These are phyloP conservation scores for Sebastes vulpes DNA, from an alignment of 2,797 vertebrate species.

Conservation along the genomic window DNA sequence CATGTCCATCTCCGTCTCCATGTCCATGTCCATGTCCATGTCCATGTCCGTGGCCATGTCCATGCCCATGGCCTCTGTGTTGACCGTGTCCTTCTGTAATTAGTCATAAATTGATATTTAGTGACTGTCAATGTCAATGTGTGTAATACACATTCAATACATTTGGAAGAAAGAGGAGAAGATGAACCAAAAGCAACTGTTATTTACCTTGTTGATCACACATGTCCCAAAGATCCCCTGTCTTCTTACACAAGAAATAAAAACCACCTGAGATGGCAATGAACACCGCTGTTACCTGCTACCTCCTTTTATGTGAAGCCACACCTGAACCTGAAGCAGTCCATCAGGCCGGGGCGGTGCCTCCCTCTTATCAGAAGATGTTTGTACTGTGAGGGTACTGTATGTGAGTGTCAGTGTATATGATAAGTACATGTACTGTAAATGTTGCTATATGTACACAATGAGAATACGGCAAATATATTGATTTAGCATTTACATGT, in stretches of 20 bases:
- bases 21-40: fast-evolving
- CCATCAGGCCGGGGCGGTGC: no score
- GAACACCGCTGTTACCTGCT: background rate
- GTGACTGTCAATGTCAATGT: background rate
- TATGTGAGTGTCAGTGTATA: background rate
- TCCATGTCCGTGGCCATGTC: fast-evolving
- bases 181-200: background rate
- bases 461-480: background rate
- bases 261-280: background rate
- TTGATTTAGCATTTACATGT: background rate
- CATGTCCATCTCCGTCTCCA: fast-evolving
- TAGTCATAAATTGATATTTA: background rate
- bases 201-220: constrained; percentile 13
- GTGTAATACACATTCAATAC: background rate
- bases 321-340: background rate
- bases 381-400: background rate
- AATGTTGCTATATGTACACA: no score
- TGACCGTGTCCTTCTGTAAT: background rate
- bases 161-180: background rate
- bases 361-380: background rate
- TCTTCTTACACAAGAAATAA: background rate
- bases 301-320: constrained; percentile 16
- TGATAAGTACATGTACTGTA: background rate
- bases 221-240: background rate
- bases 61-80: background rate